Evolutionary conservation across 2,888 invertebrate genomes (phyloP).

Genomic region (Synergus laeviventris): DNA sequence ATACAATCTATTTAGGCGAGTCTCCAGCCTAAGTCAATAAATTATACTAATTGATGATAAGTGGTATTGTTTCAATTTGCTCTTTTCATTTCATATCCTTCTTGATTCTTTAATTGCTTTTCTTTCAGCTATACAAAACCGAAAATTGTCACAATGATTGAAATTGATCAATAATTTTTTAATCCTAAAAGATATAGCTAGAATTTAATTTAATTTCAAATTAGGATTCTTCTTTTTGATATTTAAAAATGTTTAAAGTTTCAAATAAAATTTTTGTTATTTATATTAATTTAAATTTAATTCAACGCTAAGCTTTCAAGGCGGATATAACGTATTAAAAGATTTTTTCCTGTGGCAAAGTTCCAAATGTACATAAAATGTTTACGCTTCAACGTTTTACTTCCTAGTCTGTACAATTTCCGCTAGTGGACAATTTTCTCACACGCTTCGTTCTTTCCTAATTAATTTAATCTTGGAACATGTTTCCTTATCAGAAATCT

Average conservation of each 20-base stretch:
- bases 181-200: too few relatives aligned
- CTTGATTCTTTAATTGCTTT: background rate
- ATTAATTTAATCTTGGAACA: constrained; percentile 12
- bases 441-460: constrained; percentile 14
- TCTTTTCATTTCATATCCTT: background rate
- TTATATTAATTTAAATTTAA: background rate
- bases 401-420: background rate
- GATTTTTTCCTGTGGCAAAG: background rate
- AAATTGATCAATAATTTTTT: too few relatives aligned
- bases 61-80: constrained; percentile 1
- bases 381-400: background rate
- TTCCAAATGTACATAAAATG: background rate
- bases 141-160: too few relatives aligned
- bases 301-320: too few relatives aligned
- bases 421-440: constrained; percentile 14
- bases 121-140: background rate
- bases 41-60: constrained; percentile 1
- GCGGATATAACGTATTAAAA: background rate
- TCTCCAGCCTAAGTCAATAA: background rate
- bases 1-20: background rate
- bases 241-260: too few relatives aligned
- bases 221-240: too few relatives aligned
- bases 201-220: too few relatives aligned
- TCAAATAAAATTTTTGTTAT: background rate
- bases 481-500: constrained; percentile 23